A percentile compares a stretch with the other conserved stretches of the same genome.
phyloP scores from a whole-genome alignment of 2,797 vertebrate genomes.

The Poeciliopsis gracilis region DNA sequence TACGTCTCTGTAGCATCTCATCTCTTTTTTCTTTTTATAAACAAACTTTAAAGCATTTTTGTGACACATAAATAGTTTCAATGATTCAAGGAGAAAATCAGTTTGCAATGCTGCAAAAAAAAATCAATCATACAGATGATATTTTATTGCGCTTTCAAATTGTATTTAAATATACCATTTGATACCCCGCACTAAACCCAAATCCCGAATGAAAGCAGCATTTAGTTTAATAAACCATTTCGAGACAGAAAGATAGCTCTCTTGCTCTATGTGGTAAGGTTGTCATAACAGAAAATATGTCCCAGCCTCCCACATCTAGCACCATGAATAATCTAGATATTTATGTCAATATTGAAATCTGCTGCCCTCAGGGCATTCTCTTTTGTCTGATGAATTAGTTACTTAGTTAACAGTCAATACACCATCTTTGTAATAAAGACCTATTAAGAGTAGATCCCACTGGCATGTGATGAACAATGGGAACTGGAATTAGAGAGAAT shows the following conservation, averaged over 20 bases:
- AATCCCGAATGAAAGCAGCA: background rate
- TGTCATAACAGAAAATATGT: conserved; percentile 15
- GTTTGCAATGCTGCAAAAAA: conserved; percentile 3
- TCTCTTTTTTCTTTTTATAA: conserved; percentile 23
- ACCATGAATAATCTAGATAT: conserved; percentile 21
- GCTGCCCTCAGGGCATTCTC: conserved; percentile 30
- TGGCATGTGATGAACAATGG: conserved; percentile 30
- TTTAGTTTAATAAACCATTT: background rate
- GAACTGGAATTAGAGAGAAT: conserved; percentile 6
- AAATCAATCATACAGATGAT: background rate
- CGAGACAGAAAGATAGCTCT: background rate
- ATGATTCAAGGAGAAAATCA: conserved; percentile 4
- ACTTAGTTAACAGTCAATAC: conserved; percentile 61
- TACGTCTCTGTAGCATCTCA: background rate
- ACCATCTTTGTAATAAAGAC: conserved; percentile 44
- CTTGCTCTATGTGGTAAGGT: background rate
- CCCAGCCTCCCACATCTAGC: conserved; percentile 9
- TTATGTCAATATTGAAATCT: conserved; percentile 2
- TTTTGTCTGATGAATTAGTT: conserved; percentile 37
- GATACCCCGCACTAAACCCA: background rate
- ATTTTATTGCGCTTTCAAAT: background rate
- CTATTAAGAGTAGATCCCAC: conserved; percentile 33
- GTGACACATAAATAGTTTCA: conserved; percentile 7
- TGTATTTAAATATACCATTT: background rate
- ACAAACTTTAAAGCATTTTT: conserved; percentile 18